Evolutionary conservation across 2,888 invertebrate species (phyloP).

Genomic region (Callosobruchus maculatus): DNA sequence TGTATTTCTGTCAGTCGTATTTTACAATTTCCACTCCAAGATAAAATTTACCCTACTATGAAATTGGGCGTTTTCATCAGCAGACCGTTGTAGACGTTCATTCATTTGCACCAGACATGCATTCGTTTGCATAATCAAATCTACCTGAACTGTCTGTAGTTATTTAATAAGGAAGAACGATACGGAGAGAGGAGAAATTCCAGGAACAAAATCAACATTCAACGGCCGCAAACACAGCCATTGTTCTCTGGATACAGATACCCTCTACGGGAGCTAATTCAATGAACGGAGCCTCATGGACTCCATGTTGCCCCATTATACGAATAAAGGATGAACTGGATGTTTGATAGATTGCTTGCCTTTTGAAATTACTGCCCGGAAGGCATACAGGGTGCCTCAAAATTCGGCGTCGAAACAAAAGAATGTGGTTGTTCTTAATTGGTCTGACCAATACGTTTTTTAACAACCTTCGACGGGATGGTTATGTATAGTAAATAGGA

Average conservation of each 20-base stretch:
- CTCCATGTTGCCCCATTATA: not conserved
- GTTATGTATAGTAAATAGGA: no score
- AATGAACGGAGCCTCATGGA: not conserved
- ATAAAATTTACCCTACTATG: no score
- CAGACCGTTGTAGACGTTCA: not conserved
- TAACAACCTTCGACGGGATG: no score
- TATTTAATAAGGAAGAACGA: not conserved
- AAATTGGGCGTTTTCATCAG: not conserved
- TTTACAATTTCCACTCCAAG: no score
- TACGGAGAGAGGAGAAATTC: not conserved
- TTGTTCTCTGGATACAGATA: not conserved
- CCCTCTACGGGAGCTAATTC: not conserved
- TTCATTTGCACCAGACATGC: not conserved
- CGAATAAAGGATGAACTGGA: not conserved
- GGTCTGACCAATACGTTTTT: no score
- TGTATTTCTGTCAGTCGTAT: no score
- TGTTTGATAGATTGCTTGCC: not conserved
- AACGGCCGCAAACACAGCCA: not conserved
- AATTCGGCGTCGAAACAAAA: no score
- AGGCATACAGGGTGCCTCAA: not conserved
- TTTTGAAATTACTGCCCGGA: not conserved
- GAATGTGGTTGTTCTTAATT: no score
- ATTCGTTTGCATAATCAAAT: not conserved
- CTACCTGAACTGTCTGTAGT: not conserved
- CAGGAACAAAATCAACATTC: not conserved